phyloP scores from a whole-genome alignment of 1,140 invertebrate species.

The Diachasmimorpha longicaudata region DNA sequence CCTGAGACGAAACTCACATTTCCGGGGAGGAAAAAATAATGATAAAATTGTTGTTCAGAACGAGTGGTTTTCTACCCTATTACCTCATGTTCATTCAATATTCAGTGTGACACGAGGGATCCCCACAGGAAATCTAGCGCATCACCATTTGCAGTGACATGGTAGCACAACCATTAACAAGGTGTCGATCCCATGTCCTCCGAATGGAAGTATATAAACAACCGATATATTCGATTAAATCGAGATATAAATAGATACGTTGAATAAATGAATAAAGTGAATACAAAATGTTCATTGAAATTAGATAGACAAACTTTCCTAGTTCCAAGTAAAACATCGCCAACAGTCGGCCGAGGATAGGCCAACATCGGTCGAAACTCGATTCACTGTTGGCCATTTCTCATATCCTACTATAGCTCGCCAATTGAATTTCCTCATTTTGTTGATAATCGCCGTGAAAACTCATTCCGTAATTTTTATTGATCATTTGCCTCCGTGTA shows the following conservation, averaged over 20 bases:
- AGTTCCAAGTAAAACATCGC: no score
- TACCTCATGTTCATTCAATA: neutral
- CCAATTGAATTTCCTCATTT: no score
- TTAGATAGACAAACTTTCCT: no score
- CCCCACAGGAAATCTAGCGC: constrained; percentile 3
- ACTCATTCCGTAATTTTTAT: no score
- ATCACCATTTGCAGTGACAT: constrained; percentile 7
- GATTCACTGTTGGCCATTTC: no score
- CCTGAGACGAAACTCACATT: neutral
- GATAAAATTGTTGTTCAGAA: neutral
- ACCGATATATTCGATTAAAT: neutral
- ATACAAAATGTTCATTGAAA: no score
- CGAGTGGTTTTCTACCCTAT: neutral
- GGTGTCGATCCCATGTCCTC: neutral
- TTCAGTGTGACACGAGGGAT: neutral
- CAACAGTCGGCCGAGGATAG: no score
- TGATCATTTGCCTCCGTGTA: no score
- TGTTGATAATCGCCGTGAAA: no score
- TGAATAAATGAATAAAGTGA: neutral
- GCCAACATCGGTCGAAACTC: no score
- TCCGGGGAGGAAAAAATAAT: neutral
- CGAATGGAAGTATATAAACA: neutral
- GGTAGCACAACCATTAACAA: neutral
- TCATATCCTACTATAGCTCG: no score
- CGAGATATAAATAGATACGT: neutral